Conservation (phyloP, 2,113 vertebrate genomes). For the Alexandromys fortis region DNA sequence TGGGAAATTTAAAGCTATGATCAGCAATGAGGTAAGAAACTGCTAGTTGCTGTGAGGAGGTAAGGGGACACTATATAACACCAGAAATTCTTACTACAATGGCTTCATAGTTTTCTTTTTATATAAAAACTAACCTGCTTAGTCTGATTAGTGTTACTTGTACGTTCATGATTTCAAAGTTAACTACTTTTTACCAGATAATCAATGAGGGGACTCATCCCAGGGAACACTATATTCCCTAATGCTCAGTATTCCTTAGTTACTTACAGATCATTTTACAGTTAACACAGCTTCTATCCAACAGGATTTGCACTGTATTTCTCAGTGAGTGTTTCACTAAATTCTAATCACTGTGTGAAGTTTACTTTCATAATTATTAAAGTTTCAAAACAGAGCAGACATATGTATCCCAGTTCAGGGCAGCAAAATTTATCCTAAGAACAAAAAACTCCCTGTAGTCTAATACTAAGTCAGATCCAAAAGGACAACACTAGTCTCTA, state of each 20-base stretch:
- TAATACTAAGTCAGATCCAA: constrained; percentile 16
- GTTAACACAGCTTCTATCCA: background rate
- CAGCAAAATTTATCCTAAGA: background rate
- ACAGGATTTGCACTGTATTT: background rate
- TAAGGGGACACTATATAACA: background rate
- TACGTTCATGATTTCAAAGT: background rate
- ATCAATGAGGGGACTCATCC: background rate
- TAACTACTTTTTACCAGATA: background rate
- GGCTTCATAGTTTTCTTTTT: constrained; percentile 32
- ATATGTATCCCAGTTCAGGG: background rate
- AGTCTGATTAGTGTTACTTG: background rate
- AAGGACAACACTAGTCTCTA: background rate
- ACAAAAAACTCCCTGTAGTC: background rate
- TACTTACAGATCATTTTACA: constrained; percentile 9
- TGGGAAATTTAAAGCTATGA: background rate
- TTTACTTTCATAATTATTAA: constrained; percentile 27
- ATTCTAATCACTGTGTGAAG: constrained; percentile 19
- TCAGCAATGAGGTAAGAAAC: constrained; percentile 13
- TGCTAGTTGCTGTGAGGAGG: background rate
- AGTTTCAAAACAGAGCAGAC: constrained; percentile 5
- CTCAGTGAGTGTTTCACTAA: constrained; percentile 8
- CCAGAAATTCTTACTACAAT: constrained; percentile 28
- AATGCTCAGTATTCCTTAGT: background rate
- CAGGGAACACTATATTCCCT: background rate
- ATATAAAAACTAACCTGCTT: background rate